phyloP scores from a whole-genome alignment of 2,888 invertebrate genomes.

The Eristalis intricaria region DNA sequence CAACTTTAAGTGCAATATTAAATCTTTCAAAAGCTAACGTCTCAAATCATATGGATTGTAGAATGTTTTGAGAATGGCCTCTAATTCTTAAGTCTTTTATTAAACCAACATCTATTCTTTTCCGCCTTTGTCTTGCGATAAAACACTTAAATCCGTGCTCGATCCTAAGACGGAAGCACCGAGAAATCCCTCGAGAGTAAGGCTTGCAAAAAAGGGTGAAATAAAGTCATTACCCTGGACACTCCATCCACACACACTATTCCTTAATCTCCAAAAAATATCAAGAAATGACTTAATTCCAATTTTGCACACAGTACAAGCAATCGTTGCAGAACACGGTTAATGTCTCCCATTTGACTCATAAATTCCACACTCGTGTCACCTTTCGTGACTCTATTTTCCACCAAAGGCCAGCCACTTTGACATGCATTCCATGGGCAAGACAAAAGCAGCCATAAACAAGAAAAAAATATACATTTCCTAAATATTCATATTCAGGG shows the following conservation, averaged over 20 bases:
- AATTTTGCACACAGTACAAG: background rate
- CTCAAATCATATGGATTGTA: too few relatives aligned
- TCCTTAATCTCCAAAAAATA: background rate
- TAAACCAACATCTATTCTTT: background rate
- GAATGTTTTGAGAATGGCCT: too few relatives aligned
- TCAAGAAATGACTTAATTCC: background rate
- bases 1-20: too few relatives aligned
- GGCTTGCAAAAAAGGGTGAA: background rate
- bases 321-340: slow-evolving; percentile 72
- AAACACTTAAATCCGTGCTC: background rate
- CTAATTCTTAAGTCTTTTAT: too few relatives aligned
- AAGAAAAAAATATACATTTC: slow-evolving; percentile 35
- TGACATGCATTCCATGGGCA: background rate
- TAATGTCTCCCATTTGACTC: slow-evolving; percentile 79
- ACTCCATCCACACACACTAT: background rate
- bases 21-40: too few relatives aligned
- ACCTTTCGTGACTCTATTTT: background rate
- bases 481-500: slow-evolving; percentile 55
- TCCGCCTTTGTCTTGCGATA: background rate
- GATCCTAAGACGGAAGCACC: background rate
- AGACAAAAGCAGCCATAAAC: background rate
- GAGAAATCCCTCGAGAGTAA: background rate
- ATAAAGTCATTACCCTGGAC: background rate
- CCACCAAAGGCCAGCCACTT: background rate
- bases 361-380: slow-evolving; percentile 78